Conservation (phyloP, 2,888 invertebrate genomes). For the Rhingia campestris region DNA sequence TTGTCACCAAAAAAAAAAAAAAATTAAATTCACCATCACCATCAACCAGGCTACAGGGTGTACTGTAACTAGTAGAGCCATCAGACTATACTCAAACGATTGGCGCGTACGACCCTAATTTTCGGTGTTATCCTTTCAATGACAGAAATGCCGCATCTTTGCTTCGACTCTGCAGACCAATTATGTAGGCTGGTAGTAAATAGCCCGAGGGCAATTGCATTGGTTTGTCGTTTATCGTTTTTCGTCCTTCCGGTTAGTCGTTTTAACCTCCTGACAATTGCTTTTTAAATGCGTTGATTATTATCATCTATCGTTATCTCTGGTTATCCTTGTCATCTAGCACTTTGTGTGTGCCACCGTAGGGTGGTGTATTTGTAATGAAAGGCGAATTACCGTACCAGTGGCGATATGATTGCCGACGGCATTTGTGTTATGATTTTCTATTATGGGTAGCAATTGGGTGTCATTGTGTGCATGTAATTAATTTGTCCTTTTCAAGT, state of each 20-base stretch:
- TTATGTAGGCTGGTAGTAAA: constrained; percentile 30
- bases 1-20: constrained; percentile 34
- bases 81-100: constrained; percentile 9
- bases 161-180: constrained; percentile 45
- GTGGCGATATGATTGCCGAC: constrained; percentile 27
- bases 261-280: constrained; percentile 61
- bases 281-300: constrained; percentile 69
- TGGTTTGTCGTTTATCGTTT: constrained; percentile 49
- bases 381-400: background rate
- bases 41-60: constrained; percentile 1
- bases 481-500: constrained; percentile 46
- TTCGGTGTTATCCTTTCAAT: constrained; percentile 43
- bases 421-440: constrained; percentile 14
- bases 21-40: constrained; percentile 4
- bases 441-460: constrained; percentile 25
- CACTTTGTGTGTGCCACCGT: constrained; percentile 17
- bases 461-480: constrained; percentile 36
- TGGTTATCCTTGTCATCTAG: constrained; percentile 48
- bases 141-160: constrained; percentile 44
- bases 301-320: constrained; percentile 64
- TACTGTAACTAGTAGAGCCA: background rate
- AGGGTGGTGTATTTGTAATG: constrained; percentile 1
- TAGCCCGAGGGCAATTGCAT: constrained; percentile 40
- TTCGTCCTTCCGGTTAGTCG: constrained; percentile 35
- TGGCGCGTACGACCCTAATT: constrained; percentile 46